Conservation (phyloP, 2,888 invertebrate species). For the Teleiodes luculella region DNA sequence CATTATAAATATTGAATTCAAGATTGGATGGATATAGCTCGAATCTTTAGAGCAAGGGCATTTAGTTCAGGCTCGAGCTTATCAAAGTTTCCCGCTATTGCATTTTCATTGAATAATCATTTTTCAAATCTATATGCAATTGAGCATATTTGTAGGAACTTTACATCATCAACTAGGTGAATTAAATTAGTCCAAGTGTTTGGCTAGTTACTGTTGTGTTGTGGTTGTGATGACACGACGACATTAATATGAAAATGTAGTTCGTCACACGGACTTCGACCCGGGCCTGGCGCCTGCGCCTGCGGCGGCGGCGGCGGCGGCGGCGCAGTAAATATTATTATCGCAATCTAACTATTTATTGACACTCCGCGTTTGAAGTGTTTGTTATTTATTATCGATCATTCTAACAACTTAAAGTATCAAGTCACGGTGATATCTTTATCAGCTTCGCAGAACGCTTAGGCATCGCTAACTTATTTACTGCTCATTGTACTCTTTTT, state of each 20-base stretch:
- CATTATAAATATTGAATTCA: too few relatives aligned
- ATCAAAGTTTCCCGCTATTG: too few relatives aligned
- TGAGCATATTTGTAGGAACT: not conserved
- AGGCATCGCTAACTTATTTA: not conserved
- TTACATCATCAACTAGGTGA: not conserved
- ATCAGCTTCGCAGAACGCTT: not conserved
- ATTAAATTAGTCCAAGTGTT: not conserved
- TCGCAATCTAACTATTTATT: not conserved
- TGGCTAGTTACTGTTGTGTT: too few relatives aligned
- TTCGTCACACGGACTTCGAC: slow-evolving; percentile 18
- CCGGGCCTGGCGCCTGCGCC: slow-evolving; percentile 11
- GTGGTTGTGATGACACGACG: slow-evolving; percentile 1
- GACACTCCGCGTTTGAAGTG: slow-evolving; percentile 1
- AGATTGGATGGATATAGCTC: too few relatives aligned
- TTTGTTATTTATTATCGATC: not conserved
- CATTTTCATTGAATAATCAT: too few relatives aligned
- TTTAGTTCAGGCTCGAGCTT: too few relatives aligned
- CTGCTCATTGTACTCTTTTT: too few relatives aligned
- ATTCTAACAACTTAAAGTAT: not conserved
- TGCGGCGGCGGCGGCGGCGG: not conserved
- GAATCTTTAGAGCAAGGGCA: too few relatives aligned
- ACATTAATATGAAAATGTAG: slow-evolving; percentile 11
- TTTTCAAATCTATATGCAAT: not conserved
- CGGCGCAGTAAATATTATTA: not conserved
- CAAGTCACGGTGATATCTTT: not conserved